These are phyloP conservation scores for Coregonus clupeaformis DNA, from an alignment of 2,113 vertebrate species.

Conservation along the genomic window DNA sequence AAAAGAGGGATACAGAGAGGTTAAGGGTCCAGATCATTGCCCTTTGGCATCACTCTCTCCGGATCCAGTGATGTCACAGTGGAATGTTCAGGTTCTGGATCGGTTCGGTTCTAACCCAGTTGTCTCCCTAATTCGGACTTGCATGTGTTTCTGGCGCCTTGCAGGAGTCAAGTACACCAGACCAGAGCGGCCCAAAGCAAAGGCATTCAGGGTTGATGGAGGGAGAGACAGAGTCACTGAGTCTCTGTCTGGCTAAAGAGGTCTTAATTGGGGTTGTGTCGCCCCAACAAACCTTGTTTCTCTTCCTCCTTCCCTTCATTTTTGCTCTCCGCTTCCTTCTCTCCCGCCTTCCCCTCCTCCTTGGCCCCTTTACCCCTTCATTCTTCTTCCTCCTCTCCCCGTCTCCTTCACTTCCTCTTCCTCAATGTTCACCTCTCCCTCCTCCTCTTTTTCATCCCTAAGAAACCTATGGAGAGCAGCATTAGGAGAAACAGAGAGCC, in stretches of 20 bases:
- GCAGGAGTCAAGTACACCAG: not conserved
- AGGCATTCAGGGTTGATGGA: constrained; percentile 19
- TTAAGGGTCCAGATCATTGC: not conserved
- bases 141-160: constrained; percentile 5
- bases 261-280: constrained; percentile 52
- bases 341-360: no score
- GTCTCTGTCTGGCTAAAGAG: constrained; percentile 41
- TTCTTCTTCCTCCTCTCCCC: not conserved
- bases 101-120: constrained; percentile 39
- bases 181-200: constrained; percentile 19
- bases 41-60: not conserved
- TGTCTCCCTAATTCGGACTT: constrained; percentile 39
- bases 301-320: not conserved
- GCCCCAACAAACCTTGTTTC: constrained; percentile 26
- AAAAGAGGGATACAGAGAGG: constrained; percentile 28
- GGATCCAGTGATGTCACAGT: constrained; percentile 29
- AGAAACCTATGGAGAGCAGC: no score
- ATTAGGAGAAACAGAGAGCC: no score
- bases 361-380: not conserved
- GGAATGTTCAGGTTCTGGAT: constrained; percentile 34
- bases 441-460: no score
- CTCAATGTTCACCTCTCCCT: not conserved
- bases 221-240: constrained; percentile 20
- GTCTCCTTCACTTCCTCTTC: not conserved
- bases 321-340: no score